Base-by-base conservation (phyloP, 2,113 vertebrate species). In the Catharus bicknelli region DNA sequence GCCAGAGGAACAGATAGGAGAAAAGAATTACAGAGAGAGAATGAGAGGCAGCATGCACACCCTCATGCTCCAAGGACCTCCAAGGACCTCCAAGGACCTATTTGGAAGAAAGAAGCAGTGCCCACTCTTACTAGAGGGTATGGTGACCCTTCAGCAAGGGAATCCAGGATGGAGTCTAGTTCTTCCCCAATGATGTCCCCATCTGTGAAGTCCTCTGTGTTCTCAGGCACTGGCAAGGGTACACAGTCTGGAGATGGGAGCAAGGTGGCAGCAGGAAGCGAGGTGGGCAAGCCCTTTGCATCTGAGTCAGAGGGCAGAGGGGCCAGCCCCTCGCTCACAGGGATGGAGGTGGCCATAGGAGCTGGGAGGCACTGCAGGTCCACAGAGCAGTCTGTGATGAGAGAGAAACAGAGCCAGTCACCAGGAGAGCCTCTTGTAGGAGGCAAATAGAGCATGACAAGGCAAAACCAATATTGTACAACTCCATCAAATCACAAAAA, bases 141-240 rank as follows among this genome's bases (percentile, higher is more conserved):
- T 7, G 96, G 97, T 1, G 97, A 95, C 18, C 97, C 96, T 43
- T 97, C 95, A 1, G 98, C 94, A 4, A 98, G 90, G 58, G 96
- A 98, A 95, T 99, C 99, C 64, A 99, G 97, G 45, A 99, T 97
- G 11, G 96, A 98, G 95, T 99, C 99, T 78, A 99, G 93, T 94
- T 99, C 99, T 5, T 99, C 99, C 54, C 98, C 99, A 54, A 99
- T 98, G 90, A 99, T 95, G 50, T 99, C 99, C 1, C 95, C 98
- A n/a, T 99, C 99, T 15, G 97, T 98, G 91, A 98, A 96, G 68
- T 98, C 92, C 19, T 98, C 98, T 27, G 95, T 48, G 2, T 88
- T 83, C 86, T 98, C 97, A 1, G 99, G 97, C 51, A 98, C 98
- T 98, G 95, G 97, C 97, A 68, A 96, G 97, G 97, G 98, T 96